Evolutionary conservation across 2,113 vertebrate species (phyloP), one percentile per base, ranked within the genome.

Genomic region (Oophaga pumilio): DNA sequence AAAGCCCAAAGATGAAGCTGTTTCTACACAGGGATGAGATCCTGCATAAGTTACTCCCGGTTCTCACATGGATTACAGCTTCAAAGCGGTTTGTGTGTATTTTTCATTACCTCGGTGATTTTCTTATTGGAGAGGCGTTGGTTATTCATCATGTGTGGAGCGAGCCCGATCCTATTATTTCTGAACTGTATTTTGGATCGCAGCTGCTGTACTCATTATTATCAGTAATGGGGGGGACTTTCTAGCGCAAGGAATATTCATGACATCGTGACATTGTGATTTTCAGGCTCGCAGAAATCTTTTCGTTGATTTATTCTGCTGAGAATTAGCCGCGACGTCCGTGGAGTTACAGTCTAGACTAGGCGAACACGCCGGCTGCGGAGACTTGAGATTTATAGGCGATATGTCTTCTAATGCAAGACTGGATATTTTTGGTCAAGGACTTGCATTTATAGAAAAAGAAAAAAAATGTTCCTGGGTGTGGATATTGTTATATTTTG

Each of bases 241-340:
- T 82, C 33, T 33, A 82, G 79, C 28, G 22, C 18, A 15, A 49
- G 64, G 15, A 82, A 68, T 83, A 66, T 69, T 83, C 66, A 69
- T 64, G 49, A 53, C 62, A 83, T 24, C 62, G 49, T 53, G 81
- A 8, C 64, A 83, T 69, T 53, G 13, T 12, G 50, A 83, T 83
- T 83, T 52, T 83, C 15, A 83, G 81, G 33, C 14, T 64, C 15
- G 22, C 50, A 68, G 14, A 64, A 53, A 66, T 49, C 43, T 49
- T 83, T 68, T 69, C 0, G 50, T 77, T 52, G 50, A 68, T 66
- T 83, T 68, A 83, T 83, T 83, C 10, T 49, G 14, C n/a, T 69
- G 8, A 69, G 50, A 69, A 83, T 83, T 24, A 28, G 43, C 43
- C 13, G 8, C 53, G 81, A 83, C 62, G 20, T 64, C 62, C 43